Evolutionary conservation across 2,113 vertebrate genomes (phyloP).

Genomic region (Tor tambroides): DNA sequence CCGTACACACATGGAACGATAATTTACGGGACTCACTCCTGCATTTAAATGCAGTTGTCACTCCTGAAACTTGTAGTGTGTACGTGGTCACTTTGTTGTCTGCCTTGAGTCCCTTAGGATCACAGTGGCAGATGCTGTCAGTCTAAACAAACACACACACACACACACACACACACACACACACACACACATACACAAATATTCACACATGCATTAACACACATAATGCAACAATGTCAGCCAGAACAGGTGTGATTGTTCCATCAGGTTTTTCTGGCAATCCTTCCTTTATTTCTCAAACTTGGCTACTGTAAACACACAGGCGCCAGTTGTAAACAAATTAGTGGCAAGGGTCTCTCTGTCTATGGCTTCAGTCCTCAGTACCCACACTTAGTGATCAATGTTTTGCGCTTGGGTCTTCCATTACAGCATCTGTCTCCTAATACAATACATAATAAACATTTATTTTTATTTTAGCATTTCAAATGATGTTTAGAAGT

Average conservation of each 20-base stretch:
- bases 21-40: no score
- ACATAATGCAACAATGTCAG: background rate
- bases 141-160: no score
- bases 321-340: constrained; percentile 8
- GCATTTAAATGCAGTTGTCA: no score
- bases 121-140: constrained; percentile 4
- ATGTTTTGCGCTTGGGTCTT: constrained; percentile 39
- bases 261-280: background rate
- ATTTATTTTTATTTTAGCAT: background rate
- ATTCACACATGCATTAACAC: background rate
- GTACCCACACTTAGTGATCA: constrained; percentile 34
- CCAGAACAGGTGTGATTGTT: constrained; percentile 11
- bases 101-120: background rate
- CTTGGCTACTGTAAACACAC: background rate
- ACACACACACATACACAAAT: background rate
- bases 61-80: no score
- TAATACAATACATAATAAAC: background rate
- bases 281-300: background rate
- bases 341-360: background rate
- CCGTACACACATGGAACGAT: no score
- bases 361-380: background rate
- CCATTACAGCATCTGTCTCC: constrained; percentile 44
- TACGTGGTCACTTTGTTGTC: background rate
- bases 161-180: no score
- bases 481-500: no score